phyloP scores from a whole-genome alignment of 2,113 vertebrate species.

The Rhipidura dahli region DNA sequence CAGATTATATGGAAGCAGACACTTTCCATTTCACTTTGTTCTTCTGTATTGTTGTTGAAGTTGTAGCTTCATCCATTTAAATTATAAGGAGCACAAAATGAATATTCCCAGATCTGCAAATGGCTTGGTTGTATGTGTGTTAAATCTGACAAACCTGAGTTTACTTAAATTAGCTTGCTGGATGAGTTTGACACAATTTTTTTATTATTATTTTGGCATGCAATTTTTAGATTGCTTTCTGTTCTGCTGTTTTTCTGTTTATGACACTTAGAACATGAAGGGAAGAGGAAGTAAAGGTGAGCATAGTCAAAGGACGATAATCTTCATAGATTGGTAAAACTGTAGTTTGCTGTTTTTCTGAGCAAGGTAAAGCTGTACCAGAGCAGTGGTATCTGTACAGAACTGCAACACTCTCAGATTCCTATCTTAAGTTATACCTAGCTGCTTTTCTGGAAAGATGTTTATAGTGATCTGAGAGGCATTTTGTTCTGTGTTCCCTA shows the following conservation, averaged over 20 bases:
- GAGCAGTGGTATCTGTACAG: neutral
- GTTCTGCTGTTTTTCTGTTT: neutral
- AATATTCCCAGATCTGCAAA: neutral
- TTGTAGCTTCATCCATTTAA: neutral
- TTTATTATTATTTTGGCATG: neutral
- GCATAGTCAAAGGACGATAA: neutral
- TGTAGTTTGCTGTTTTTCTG: neutral
- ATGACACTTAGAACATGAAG: neutral
- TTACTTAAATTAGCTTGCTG: neutral
- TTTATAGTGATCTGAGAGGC: neutral
- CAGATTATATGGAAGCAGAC: neutral
- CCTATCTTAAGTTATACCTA: neutral
- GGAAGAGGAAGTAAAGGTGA: neutral
- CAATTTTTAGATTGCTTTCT: neutral
- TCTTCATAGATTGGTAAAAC: neutral
- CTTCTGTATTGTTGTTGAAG: neutral
- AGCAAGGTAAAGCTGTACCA: neutral
- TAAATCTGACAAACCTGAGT: neutral
- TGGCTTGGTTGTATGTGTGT: fast-evolving
- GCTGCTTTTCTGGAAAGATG: neutral
- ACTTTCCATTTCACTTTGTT: neutral
- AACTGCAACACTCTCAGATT: neutral
- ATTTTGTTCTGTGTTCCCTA: neutral
- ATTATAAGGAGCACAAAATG: neutral
- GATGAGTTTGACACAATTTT: neutral